Base-by-base conservation (phyloP, 1,140 invertebrate genomes). In the Manduca sexta region DNA sequence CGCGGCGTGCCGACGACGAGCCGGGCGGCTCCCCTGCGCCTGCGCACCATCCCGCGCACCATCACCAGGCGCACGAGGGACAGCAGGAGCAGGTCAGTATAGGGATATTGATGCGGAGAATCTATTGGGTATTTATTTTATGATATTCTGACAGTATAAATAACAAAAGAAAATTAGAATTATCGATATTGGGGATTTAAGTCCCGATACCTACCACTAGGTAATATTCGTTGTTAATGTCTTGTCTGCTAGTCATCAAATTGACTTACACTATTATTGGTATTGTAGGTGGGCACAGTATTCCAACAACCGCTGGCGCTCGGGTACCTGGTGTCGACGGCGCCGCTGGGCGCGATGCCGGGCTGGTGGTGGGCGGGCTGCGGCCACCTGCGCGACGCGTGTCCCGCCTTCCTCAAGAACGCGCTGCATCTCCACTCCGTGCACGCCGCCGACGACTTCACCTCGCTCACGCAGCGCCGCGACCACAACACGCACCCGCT, bases 301-400 rank as follows among this genome's bases (percentile, higher is more conserved):
- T 89, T 98, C 42, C 97, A 99, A 82, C 98, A 99, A 86, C 98
- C 98, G 1, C 88, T 99, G 49, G 98, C 98, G 45, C 90, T 99
- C 55, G 98, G 98, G 31, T 99, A 99, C 84, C 91, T 97, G 69
- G 94, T 99, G 37, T 99, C 97, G 7, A 99, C 98, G 33, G 98
- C 98, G 17, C 94, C 95, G 37, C 95, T 97, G 26, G 96, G 95
- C 16, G 91, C 92, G 29, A 94, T 99, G 91, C 98, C 98, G 11
- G 89, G 91, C 8, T 99, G 98, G 98, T 99, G 99, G 87, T 99
- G 97, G 97, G 91, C 96, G 26, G 92, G 94, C 15, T 96, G 95
- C 89, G 94, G 95, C 17, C 97, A 99, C 86, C 88, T 97, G 54
- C 95, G 97, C 74, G 90, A 93, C 66, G 91, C 93, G 21, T 96